These are phyloP conservation scores for Apodemia duryi DNA, from an alignment of 2,888 invertebrate species.

Conservation along the genomic window DNA sequence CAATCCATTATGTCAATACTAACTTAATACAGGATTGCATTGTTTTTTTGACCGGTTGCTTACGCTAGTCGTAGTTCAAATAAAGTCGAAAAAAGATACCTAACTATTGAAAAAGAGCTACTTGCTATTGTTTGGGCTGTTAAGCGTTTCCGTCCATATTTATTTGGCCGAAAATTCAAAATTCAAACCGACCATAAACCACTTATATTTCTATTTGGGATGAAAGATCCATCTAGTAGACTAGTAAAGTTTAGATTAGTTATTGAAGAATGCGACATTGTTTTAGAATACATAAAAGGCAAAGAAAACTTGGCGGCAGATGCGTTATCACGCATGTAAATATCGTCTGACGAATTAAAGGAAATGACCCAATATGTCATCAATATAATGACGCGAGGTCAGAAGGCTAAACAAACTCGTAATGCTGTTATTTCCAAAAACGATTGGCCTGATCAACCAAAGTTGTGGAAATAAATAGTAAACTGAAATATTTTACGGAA, in stretches of 20 bases:
- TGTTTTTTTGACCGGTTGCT: constrained; percentile 17
- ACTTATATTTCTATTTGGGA: constrained; percentile 24
- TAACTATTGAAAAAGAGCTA: constrained; percentile 10
- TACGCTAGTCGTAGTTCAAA: constrained; percentile 16
- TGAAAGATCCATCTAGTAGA: constrained; percentile 20
- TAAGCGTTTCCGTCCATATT: constrained; percentile 19
- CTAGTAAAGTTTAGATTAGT: too few relatives aligned
- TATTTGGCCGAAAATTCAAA: constrained; percentile 27
- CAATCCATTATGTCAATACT: constrained; percentile 24
- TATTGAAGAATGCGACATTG: too few relatives aligned
- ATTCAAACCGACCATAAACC: constrained; percentile 14
- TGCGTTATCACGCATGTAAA: too few relatives aligned
- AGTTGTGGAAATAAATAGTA: constrained; percentile 23
- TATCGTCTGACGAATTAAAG: constrained; percentile 19
- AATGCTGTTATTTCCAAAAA: constrained; percentile 18
- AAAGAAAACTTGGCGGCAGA: too few relatives aligned
- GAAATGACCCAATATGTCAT: constrained; percentile 22
- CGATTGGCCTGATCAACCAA: constrained; percentile 25
- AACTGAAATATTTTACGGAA: constrained; percentile 22
- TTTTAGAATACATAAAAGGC: too few relatives aligned
- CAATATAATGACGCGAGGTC: constrained; percentile 11
- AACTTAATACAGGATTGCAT: constrained; percentile 24
- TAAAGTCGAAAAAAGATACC: constrained; percentile 18
- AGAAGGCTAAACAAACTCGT: constrained; percentile 15
- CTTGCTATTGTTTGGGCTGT: too few relatives aligned